phyloP scores from a whole-genome alignment of 2,113 vertebrate species.

The Neotoma lepida region DNA sequence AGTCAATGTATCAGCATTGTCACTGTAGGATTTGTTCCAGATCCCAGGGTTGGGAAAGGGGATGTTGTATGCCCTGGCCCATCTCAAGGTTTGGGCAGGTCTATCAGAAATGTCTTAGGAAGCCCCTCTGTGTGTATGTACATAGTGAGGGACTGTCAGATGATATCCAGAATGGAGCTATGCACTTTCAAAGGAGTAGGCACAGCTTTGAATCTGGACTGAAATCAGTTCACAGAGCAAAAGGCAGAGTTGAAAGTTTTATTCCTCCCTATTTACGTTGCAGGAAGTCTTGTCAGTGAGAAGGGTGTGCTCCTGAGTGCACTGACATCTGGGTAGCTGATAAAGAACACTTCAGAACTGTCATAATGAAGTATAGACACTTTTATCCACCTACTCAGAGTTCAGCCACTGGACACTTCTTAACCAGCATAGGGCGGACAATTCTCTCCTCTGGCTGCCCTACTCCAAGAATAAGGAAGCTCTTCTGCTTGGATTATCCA shows the following conservation, averaged over 20 bases:
- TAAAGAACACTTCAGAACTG: conserved; percentile 46
- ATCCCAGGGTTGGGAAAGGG: background rate
- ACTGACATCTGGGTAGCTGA: conserved; percentile 29
- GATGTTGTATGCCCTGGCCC: background rate
- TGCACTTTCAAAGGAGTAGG: background rate
- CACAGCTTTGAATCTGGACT: conserved; percentile 47
- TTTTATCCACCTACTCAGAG: conserved; percentile 33
- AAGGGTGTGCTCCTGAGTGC: background rate
- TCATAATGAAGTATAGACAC: conserved; percentile 42
- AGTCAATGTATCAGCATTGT: conserved; percentile 45
- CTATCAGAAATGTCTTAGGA: background rate
- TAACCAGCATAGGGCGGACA: conserved; percentile 34
- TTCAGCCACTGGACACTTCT: conserved; percentile 27
- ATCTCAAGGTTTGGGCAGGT: conserved; percentile 2
- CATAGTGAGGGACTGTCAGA: background rate
- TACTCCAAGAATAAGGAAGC: background rate
- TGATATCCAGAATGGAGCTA: background rate
- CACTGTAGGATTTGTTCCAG: conserved; percentile 30
- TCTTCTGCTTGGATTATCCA: background rate
- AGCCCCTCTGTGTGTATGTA: background rate
- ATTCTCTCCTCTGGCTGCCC: background rate
- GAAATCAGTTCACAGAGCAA: conserved; percentile 21
- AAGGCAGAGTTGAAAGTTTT: conserved; percentile 41
- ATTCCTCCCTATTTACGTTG: conserved; percentile 33
- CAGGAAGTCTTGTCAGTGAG: conserved; percentile 34